Percentiles rank a stretch among this genome's conserved stretches.
phyloP scores from a whole-genome alignment of 1,140 invertebrate species.

The Temnothorax longispinosus region DNA sequence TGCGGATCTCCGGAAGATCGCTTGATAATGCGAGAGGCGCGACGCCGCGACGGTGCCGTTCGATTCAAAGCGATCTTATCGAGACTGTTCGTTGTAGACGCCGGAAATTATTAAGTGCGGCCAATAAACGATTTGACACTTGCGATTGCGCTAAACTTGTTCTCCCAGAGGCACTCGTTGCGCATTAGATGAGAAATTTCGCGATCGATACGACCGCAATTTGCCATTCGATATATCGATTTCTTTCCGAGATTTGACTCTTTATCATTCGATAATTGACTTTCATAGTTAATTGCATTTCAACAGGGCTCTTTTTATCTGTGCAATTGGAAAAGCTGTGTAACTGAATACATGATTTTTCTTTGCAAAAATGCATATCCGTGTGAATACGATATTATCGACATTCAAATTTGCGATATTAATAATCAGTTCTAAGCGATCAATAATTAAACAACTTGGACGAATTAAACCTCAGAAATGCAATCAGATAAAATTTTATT shows the following conservation, averaged over 20 bases:
- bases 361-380: background rate
- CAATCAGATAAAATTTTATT: background rate
- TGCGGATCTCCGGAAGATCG: conserved; percentile 54
- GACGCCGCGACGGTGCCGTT: conserved; percentile 56
- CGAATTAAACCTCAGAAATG: background rate
- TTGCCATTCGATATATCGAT: background rate
- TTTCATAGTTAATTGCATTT: background rate
- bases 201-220: conserved; percentile 5
- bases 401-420: background rate
- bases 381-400: background rate
- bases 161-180: too few species aligned
- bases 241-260: background rate
- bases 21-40: conserved; percentile 52
- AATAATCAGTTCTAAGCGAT: background rate
- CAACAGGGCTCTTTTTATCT: background rate
- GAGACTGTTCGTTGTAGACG: background rate
- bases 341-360: background rate
- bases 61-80: conserved; percentile 40
- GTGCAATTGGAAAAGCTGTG: background rate
- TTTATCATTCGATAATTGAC: conserved; percentile 15
- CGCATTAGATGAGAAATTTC: conserved; percentile 4
- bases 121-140: conserved; percentile 41
- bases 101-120: conserved; percentile 18
- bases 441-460: background rate
- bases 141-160: background rate